phyloP scores from a whole-genome alignment of 1,140 invertebrate genomes.

The Neuroterus valhalla region DNA sequence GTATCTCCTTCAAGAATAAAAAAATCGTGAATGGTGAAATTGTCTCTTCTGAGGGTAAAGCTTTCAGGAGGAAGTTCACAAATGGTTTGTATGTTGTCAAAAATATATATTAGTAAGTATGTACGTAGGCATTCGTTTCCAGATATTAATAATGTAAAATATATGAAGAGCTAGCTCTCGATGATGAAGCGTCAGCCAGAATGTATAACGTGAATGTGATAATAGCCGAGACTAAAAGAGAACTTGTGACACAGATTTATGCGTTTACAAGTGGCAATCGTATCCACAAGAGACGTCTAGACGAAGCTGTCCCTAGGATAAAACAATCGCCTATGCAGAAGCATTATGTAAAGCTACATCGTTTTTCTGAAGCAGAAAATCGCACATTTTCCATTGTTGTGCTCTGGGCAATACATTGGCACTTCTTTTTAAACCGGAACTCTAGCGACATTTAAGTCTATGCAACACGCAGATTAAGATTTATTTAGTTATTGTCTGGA shows the following conservation, averaged over 20 bases:
- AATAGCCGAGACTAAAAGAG: constrained; percentile 9
- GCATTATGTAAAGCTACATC: not conserved
- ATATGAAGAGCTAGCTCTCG: not conserved
- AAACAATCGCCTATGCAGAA: not conserved
- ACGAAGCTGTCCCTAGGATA: constrained; percentile 1
- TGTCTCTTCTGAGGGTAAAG: not conserved
- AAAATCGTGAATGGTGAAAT: no score
- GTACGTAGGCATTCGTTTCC: not conserved
- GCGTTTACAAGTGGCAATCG: not conserved
- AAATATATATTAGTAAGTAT: not conserved
- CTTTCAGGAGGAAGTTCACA: not conserved
- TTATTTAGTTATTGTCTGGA: no score
- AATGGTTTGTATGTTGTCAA: not conserved
- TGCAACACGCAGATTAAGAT: no score
- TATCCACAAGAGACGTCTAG: not conserved
- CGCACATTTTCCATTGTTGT: not conserved
- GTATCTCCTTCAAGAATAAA: no score
- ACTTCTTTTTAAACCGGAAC: not conserved
- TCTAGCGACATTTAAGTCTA: no score
- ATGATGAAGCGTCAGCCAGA: not conserved
- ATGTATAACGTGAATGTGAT: constrained; percentile 12
- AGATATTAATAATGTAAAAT: constrained; percentile 8
- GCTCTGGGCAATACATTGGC: no score
- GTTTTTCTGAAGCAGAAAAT: not conserved
- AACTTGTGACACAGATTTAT: constrained; percentile 9